Evolutionary conservation across 2,113 vertebrate genomes (phyloP), one percentile per base, ranked within the genome.

Genomic region (Apteryx mantelli): DNA sequence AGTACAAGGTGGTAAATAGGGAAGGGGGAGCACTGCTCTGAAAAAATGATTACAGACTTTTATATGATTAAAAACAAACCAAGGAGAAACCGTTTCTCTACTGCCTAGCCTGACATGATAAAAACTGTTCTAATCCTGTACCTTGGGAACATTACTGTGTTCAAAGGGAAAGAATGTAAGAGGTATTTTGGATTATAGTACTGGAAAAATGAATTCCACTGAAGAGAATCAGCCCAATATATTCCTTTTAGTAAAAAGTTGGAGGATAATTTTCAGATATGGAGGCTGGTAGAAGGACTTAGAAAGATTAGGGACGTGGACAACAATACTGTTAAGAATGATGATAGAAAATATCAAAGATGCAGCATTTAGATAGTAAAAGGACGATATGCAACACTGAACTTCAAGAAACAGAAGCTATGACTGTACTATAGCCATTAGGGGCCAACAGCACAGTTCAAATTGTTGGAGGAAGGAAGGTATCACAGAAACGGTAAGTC

Each of bases 121-220:
- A 91, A 88, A 77, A 38, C 71, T 82, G 19, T 26, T 89, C 20
- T 86, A 65, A 63, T 85, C 25, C 26, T 34, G 16, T 53, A 16
- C 38, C 36, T 84, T 85, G 66, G 68, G 24, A 88, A 66, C 55
- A 28, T 50, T 86, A 5, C 34, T 93, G 66, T 7, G 76, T 89
- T 95, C 58, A 68, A 89, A 95, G 38, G n/a, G 42, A 94, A 94
- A 65, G 77, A 64, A 53, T 91, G 71, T 28, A 73, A 85, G 56
- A 50, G 68, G 20, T 52, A 32, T 88, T 89, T 91, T 92, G 63
- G 56, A 94, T 83, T 85, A 60, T 65, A 52, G 82, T 60, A 52
- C 40, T 58, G n/a, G 89, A 94, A 93, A 58, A 93, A 77, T 69
- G 14, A 22, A 75, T 95, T 86, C 50, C 60, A 73, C 60, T 92